Percentiles rank a stretch among this genome's conserved stretches.
Evolutionary conservation across 2,113 vertebrate species (phyloP).

Genomic region (Sialia sialis): DNA sequence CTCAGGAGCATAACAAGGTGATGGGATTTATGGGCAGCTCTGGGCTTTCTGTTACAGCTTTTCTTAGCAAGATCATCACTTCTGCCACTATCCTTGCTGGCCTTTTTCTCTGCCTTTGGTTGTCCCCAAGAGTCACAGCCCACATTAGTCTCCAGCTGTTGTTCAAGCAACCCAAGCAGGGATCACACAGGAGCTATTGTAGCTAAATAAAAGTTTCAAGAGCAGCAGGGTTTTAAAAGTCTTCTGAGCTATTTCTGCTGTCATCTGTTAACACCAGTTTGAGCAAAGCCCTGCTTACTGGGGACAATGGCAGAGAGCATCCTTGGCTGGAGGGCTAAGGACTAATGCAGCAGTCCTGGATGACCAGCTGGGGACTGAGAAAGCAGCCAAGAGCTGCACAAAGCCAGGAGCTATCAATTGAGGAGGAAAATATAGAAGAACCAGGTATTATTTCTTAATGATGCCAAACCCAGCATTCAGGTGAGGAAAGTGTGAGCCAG

Average conservation of each 20-base stretch:
- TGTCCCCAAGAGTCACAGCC: not conserved
- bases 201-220: slow-evolving; percentile 27
- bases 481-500: not conserved
- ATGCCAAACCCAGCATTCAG: not conserved
- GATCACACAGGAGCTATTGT: not conserved
- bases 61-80: slow-evolving; percentile 38
- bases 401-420: not conserved
- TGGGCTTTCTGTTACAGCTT: not conserved
- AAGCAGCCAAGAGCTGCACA: not conserved
- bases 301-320: not conserved
- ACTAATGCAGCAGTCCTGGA: not conserved
- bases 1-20: not conserved
- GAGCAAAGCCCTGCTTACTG: not conserved
- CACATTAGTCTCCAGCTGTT: slow-evolving; percentile 6
- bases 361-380: not conserved
- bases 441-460: not conserved
- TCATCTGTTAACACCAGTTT: not conserved
- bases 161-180: not conserved
- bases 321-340: not conserved
- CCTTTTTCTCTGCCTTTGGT: not conserved
- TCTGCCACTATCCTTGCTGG: not conserved
- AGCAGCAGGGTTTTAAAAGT: slow-evolving; percentile 6
- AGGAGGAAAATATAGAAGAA: not conserved
- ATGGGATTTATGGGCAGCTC: slow-evolving; percentile 2
- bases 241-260: not conserved